Evolutionary conservation across 2,888 invertebrate species (phyloP).

Genomic region (Tinea trinotella): DNA sequence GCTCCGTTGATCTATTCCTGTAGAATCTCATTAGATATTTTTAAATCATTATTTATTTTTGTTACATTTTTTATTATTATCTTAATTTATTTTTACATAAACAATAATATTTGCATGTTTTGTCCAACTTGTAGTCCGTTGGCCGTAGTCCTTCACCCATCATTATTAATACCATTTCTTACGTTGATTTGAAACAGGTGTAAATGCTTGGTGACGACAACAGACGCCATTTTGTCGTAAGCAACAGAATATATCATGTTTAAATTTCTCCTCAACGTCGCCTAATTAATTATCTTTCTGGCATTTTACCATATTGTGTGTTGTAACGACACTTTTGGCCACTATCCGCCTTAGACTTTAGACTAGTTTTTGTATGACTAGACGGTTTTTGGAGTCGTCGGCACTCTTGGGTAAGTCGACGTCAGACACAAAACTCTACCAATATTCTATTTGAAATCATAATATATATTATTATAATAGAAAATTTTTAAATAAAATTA

Average conservation of each 20-base stretch:
- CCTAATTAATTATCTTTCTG: background rate
- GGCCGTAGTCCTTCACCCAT: constrained; percentile 1
- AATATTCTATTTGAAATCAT: too few species aligned
- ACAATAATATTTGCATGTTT: background rate
- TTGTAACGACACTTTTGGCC: background rate
- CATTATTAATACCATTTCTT: background rate
- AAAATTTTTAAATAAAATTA: too few species aligned
- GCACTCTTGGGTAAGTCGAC: too few species aligned
- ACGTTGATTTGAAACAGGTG: constrained; percentile 12
- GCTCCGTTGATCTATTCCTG: too few species aligned
- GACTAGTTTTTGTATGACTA: too few species aligned
- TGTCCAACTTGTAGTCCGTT: background rate
- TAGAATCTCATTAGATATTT: too few species aligned
- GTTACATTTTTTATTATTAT: too few species aligned
- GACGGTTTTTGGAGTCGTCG: too few species aligned
- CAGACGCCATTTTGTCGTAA: constrained; percentile 8
- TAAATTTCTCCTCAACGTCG: constrained; percentile 4
- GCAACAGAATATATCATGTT: constrained; percentile 4
- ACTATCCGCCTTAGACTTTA: too few species aligned
- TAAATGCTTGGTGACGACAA: background rate
- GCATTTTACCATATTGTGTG: background rate
- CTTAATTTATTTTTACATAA: background rate
- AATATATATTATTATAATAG: too few species aligned
- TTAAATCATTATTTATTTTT: too few species aligned
- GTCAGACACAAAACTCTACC: too few species aligned